phyloP scores from a whole-genome alignment of 1,140 invertebrate genomes.

The Drosophila arizonae region DNA sequence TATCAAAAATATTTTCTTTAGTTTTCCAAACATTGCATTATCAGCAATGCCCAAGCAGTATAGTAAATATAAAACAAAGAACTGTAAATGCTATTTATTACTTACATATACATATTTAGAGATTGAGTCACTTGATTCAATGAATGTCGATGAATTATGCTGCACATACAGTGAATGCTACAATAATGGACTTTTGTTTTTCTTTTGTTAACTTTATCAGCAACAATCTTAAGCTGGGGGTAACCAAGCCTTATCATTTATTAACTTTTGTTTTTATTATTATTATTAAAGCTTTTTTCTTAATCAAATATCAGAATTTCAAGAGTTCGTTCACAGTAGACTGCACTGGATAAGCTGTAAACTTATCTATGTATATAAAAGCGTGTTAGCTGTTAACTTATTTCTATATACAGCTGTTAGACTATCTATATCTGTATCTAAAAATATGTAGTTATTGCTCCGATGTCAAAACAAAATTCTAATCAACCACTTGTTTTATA shows the following conservation, averaged over 20 bases:
- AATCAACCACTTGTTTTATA: constrained; percentile 25
- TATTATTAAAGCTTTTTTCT: too few species aligned
- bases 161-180: not conserved
- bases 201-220: too few species aligned
- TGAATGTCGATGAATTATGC: not conserved
- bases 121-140: not conserved
- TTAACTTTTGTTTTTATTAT: not conserved
- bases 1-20: constrained; percentile 9
- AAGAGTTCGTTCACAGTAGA: too few species aligned
- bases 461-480: not conserved
- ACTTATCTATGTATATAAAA: not conserved
- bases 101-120: not conserved
- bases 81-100: not conserved
- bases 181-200: not conserved
- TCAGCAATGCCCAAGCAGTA: not conserved
- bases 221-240: too few species aligned
- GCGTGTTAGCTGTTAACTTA: constrained; percentile 2
- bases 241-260: not conserved
- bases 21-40: not conserved
- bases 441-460: constrained; percentile 3
- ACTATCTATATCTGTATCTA: not conserved
- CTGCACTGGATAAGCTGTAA: constrained; percentile 2
- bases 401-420: constrained; percentile 1
- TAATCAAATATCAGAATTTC: too few species aligned
- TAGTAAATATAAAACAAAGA: not conserved